A percentile compares a stretch with the other conserved stretches of the same genome.
These are phyloP conservation scores for Brachypodius melanocephalos DNA, from an alignment of 2,113 vertebrate genomes.

Conservation along the genomic window DNA sequence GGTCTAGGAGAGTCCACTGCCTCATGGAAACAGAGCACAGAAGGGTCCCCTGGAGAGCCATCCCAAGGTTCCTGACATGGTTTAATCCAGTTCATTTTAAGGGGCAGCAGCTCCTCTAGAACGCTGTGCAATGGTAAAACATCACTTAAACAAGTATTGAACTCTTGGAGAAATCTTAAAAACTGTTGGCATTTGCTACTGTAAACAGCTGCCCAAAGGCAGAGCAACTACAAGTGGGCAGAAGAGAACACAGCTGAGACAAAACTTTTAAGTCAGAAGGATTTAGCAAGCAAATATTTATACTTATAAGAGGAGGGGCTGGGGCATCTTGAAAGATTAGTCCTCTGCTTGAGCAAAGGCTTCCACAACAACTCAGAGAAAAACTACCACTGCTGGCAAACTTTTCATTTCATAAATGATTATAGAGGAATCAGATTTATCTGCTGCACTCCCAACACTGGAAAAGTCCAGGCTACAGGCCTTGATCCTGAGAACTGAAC, in stretches of 20 bases:
- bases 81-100: neutral
- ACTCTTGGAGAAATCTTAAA: neutral
- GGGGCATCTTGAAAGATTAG: neutral
- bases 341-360: neutral
- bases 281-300: neutral
- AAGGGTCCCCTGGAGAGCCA: neutral
- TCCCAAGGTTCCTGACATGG: accelerated
- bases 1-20: neutral
- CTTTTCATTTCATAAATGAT: neutral
- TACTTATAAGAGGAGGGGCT: neutral
- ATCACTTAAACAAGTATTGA: neutral
- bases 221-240: neutral
- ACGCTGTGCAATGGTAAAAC: neutral
- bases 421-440: neutral
- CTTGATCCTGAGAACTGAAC: neutral
- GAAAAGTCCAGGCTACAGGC: neutral
- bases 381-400: neutral
- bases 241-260: neutral
- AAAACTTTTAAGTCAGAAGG: neutral
- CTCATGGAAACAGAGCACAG: neutral
- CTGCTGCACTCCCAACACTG: neutral
- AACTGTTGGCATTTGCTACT: neutral
- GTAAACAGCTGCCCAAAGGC: neutral
- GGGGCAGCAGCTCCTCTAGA: neutral
- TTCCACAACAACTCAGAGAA: neutral